These are phyloP conservation scores for Rattus rattus DNA, from an alignment of 2,113 vertebrate species.

Conservation along the genomic window DNA sequence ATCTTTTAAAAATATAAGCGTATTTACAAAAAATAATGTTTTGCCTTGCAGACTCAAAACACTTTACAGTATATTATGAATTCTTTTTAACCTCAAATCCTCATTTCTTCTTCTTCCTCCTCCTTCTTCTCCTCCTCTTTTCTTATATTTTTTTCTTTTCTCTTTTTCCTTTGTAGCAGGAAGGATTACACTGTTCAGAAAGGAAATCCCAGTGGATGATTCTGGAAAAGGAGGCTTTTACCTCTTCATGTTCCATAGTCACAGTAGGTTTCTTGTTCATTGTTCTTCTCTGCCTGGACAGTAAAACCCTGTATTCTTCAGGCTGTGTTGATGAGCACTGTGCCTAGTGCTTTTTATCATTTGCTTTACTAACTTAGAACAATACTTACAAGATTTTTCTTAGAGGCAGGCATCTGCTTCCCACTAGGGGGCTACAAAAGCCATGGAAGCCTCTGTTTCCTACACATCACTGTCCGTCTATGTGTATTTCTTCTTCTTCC, in stretches of 20 bases:
- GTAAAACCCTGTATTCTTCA: neutral
- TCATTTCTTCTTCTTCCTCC: neutral
- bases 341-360: neutral
- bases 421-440: neutral
- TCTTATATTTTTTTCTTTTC: too few relatives aligned
- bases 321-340: neutral
- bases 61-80: neutral
- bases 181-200: conserved; percentile 2
- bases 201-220: neutral
- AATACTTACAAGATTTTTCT: neutral
- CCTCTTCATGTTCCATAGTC: neutral
- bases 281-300: neutral
- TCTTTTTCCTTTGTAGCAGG: neutral
- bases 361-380: conserved; percentile 10
- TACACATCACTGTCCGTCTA: neutral
- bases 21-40: neutral
- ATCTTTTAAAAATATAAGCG: neutral
- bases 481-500: neutral
- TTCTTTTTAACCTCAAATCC: conserved; percentile 4
- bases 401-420: neutral
- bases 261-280: neutral
- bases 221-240: neutral
- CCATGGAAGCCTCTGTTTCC: neutral
- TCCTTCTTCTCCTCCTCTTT: too few relatives aligned
- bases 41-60: neutral